Conservation (phyloP, 2,888 invertebrate genomes). For the Tribolium freemani region DNA sequence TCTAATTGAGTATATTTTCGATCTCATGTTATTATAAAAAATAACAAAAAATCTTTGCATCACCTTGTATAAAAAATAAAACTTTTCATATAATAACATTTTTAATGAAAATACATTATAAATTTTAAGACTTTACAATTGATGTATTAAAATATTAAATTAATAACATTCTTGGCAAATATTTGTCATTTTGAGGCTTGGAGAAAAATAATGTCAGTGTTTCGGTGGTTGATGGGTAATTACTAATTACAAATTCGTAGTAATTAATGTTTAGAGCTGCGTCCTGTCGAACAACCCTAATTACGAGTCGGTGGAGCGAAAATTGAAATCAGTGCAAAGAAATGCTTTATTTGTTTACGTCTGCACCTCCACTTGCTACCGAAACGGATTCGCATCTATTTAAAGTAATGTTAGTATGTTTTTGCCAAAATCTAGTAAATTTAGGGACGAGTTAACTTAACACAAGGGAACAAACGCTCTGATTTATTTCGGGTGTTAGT, state of each 20-base stretch:
- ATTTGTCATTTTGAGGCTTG: too few relatives aligned
- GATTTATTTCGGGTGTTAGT: background rate
- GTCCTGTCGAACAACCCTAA: background rate
- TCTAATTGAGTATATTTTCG: too few relatives aligned
- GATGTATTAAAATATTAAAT: too few relatives aligned
- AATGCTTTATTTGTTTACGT: background rate
- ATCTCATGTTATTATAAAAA: too few relatives aligned
- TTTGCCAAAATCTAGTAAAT: conserved; percentile 24
- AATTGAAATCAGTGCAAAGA: background rate
- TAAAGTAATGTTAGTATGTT: conserved; percentile 6
- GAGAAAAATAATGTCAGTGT: background rate
- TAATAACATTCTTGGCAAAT: too few relatives aligned
- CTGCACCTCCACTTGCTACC: conserved; percentile 2
- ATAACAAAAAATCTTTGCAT: too few relatives aligned
- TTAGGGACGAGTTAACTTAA: conserved; percentile 5
- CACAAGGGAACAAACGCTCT: conserved; percentile 22
- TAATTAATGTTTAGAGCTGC: background rate
- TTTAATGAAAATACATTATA: too few relatives aligned
- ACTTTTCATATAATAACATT: too few relatives aligned
- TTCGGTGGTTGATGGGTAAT: background rate
- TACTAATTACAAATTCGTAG: background rate
- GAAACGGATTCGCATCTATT: background rate
- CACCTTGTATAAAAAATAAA: too few relatives aligned
- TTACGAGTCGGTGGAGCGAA: background rate
- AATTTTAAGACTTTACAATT: too few relatives aligned